phyloP scores from a whole-genome alignment of 53 echinoderm and acorn worm species.

The Arbacia lixula region DNA sequence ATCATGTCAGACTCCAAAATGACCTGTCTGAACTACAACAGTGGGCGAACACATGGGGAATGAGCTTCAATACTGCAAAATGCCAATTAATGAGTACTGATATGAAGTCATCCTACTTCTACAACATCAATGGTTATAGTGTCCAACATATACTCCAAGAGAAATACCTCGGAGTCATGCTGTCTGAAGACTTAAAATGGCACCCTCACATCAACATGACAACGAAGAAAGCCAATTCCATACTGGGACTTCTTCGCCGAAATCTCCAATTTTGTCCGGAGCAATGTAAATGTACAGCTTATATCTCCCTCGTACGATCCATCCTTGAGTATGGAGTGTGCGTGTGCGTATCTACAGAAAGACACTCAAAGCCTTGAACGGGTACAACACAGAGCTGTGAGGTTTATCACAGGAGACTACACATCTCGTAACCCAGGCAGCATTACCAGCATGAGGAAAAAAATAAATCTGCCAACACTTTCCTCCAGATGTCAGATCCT shows the following conservation, averaged over 20 bases:
- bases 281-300: slow-evolving; percentile 40
- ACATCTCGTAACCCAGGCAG: slow-evolving; percentile 6
- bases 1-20: slow-evolving; percentile 23
- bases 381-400: slow-evolving; percentile 9
- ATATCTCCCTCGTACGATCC: slow-evolving; percentile 4
- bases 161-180: slow-evolving; percentile 53
- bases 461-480: slow-evolving; percentile 22
- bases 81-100: slow-evolving; percentile 49
- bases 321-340: slow-evolving; percentile 7
- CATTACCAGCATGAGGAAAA: slow-evolving; percentile 4
- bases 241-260: slow-evolving; percentile 23
- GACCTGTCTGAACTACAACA: slow-evolving; percentile 15
- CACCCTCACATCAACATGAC: slow-evolving; percentile 19
- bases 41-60: slow-evolving; percentile 44
- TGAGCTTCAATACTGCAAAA: slow-evolving; percentile 55
- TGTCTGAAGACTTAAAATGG: slow-evolving; percentile 52
- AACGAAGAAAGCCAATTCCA: slow-evolving; percentile 45
- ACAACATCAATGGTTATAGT: slow-evolving; percentile 22
- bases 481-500: not conserved
- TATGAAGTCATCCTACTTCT: slow-evolving; percentile 25
- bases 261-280: slow-evolving; percentile 32
- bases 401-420: slow-evolving; percentile 32
- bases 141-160: slow-evolving; percentile 31
- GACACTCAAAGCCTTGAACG: slow-evolving; percentile 6
- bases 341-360: slow-evolving; percentile 10